These are phyloP conservation scores for Aculops lycopersici DNA, from an alignment of 1,140 invertebrate species.

Conservation along the genomic window DNA sequence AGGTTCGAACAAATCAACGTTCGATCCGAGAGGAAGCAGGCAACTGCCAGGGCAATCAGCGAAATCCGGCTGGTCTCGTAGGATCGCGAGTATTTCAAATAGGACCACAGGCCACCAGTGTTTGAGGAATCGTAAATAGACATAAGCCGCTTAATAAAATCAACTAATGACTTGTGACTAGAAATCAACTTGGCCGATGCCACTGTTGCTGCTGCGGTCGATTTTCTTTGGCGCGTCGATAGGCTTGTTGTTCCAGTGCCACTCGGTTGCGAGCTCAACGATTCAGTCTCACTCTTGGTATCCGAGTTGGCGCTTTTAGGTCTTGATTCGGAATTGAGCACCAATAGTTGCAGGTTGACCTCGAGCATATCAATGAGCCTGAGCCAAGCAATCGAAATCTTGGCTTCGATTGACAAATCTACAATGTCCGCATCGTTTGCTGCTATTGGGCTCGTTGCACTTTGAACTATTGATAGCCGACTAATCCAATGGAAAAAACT, in stretches of 20 bases:
- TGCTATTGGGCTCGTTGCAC: background rate
- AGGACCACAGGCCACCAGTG: too few species aligned
- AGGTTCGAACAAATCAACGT: background rate
- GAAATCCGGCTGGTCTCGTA: background rate
- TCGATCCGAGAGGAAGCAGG: background rate
- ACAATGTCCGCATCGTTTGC: background rate
- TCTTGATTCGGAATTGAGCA: too few species aligned
- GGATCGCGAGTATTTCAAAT: too few species aligned
- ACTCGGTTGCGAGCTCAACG: too few species aligned
- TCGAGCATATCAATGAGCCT: too few species aligned
- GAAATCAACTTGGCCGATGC: slow-evolving; percentile 3
- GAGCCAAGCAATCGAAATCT: too few species aligned
- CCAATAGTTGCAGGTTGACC: too few species aligned
- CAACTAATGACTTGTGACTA: too few species aligned
- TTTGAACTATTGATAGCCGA: background rate
- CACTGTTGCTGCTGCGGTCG: slow-evolving; percentile 18
- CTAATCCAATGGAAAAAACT: background rate
- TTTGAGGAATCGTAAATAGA: too few species aligned
- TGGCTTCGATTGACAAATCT: background rate
- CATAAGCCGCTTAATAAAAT: too few species aligned
- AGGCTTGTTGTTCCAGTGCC: slow-evolving; percentile 73
- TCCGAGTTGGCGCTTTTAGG: too few species aligned
- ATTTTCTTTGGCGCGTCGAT: slow-evolving; percentile 79
- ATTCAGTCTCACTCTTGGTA: too few species aligned
- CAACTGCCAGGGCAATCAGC: background rate